Evolutionary conservation across 2,797 vertebrate genomes (phyloP).

Genomic region (Enteromius unitaeniatus): DNA sequence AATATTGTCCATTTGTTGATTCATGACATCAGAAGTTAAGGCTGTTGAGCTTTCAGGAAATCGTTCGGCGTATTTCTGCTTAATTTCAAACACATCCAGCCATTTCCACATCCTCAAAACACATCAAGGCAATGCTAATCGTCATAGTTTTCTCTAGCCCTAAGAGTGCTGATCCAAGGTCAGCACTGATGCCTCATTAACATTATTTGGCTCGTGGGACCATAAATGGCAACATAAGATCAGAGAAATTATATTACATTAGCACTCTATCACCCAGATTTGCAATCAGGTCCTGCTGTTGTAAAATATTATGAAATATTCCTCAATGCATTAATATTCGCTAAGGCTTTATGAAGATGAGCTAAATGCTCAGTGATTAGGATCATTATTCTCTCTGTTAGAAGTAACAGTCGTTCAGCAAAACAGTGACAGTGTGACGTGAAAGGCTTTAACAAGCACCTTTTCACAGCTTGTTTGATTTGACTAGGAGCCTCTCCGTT

Average conservation of each 20-base stretch:
- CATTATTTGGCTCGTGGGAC: constrained; percentile 5
- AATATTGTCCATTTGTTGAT: background rate
- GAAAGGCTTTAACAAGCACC: constrained; percentile 35
- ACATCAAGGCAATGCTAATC: background rate
- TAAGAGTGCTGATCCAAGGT: constrained; percentile 19
- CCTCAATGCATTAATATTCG: constrained; percentile 34
- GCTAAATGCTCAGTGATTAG: constrained; percentile 40
- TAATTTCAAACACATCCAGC: background rate
- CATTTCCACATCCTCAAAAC: constrained; percentile 5
- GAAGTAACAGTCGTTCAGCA: background rate
- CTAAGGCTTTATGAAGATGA: constrained; percentile 23
- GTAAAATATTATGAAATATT: constrained; percentile 23
- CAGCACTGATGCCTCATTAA: background rate
- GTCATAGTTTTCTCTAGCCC: background rate
- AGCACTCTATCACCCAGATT: constrained; percentile 18
- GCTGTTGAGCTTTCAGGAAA: background rate
- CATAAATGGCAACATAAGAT: background rate
- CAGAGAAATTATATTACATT: background rate
- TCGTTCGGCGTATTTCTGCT: background rate
- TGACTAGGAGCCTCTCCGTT: constrained; percentile 53
- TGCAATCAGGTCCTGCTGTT: constrained; percentile 6
- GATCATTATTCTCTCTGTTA: constrained; percentile 27
- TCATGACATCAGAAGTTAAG: background rate
- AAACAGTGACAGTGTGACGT: constrained; percentile 21
- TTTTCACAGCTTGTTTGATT: constrained; percentile 29